Evolutionary conservation across 2,888 invertebrate genomes (phyloP).

Genomic region (Caenorhabditis sp.): DNA sequence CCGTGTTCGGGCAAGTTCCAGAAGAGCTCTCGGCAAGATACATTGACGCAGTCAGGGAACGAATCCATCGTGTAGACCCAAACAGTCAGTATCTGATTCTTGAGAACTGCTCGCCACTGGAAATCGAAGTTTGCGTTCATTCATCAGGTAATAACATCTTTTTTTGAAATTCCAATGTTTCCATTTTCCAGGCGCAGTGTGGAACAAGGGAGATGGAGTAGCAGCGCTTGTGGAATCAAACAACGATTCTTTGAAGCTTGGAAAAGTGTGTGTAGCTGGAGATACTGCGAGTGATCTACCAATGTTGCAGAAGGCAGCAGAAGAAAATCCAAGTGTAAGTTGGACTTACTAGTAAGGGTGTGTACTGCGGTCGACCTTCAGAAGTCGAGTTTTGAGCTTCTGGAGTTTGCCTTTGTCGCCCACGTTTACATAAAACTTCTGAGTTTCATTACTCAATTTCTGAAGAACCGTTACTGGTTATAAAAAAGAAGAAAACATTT

Average conservation of each 20-base stretch:
- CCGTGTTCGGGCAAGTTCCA: conserved; percentile 80
- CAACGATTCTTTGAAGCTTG: conserved; percentile 60
- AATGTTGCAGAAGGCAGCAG: conserved; percentile 78
- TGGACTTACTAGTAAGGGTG: no score
- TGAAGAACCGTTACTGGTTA: no score
- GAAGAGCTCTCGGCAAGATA: conserved; percentile 75
- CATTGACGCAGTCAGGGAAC: conserved; percentile 80
- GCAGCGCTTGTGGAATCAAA: conserved; percentile 67
- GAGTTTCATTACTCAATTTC: conserved; percentile 3
- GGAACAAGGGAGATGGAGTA: conserved; percentile 76
- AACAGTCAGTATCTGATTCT: conserved; percentile 76
- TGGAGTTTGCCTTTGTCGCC: no score
- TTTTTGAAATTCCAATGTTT: background rate
- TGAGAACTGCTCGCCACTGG: conserved; percentile 80
- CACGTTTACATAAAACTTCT: no score
- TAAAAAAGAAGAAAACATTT: no score
- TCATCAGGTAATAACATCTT: conserved; percentile 68
- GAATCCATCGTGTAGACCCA: conserved; percentile 81
- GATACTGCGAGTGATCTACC: conserved; percentile 82
- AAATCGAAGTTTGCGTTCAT: conserved; percentile 80
- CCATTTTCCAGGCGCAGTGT: conserved; percentile 58
- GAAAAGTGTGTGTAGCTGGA: conserved; percentile 82
- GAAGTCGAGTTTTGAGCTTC: no score
- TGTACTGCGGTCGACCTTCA: no score
- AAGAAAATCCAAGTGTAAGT: conserved; percentile 78